phyloP scores from a whole-genome alignment of 2,888 invertebrate species.

The Ectemnius cavifrons region DNA sequence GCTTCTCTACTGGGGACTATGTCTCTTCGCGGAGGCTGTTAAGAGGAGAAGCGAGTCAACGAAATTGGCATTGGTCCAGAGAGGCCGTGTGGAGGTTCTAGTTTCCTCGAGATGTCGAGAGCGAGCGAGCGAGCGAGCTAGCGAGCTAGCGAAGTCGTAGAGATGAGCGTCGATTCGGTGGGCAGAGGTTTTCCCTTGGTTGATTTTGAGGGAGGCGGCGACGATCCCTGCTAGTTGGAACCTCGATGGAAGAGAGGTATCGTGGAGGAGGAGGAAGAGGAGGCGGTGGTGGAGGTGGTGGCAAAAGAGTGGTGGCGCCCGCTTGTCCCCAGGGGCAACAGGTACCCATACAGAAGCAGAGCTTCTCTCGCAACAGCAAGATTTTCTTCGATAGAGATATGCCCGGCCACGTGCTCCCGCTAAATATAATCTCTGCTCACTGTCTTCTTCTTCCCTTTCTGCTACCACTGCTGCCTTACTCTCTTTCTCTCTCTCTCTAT shows the following conservation, averaged over 20 bases:
- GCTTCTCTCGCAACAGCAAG: slow-evolving; percentile 34
- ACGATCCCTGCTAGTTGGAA: not conserved
- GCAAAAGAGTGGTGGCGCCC: slow-evolving; percentile 47
- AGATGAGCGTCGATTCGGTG: slow-evolving; percentile 14
- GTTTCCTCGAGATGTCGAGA: not conserved
- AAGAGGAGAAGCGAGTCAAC: not conserved
- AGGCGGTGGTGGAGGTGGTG: too few species aligned
- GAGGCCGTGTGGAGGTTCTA: not conserved
- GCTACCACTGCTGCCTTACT: not conserved
- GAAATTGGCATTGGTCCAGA: not conserved
- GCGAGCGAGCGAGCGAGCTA: too few species aligned
- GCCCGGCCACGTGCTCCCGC: slow-evolving; percentile 75
- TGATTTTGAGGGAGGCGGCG: slow-evolving; percentile 53
- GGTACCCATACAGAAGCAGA: slow-evolving; percentile 58
- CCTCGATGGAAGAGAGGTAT: too few species aligned
- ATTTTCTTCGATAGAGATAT: slow-evolving; percentile 52
- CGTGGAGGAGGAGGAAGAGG: too few species aligned
- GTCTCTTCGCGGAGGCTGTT: slow-evolving; percentile 6
- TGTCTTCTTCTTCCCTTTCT: slow-evolving; percentile 34
- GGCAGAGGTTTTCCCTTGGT: slow-evolving; percentile 43
- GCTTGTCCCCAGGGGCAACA: slow-evolving; percentile 64
- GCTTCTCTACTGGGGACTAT: too few species aligned
- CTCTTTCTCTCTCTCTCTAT: too few species aligned
- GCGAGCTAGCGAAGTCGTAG: not conserved
- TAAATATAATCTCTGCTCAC: slow-evolving; percentile 71